Base-by-base conservation (phyloP, 2,113 vertebrate genomes). In the Forbesichthys papilliferus region DNA sequence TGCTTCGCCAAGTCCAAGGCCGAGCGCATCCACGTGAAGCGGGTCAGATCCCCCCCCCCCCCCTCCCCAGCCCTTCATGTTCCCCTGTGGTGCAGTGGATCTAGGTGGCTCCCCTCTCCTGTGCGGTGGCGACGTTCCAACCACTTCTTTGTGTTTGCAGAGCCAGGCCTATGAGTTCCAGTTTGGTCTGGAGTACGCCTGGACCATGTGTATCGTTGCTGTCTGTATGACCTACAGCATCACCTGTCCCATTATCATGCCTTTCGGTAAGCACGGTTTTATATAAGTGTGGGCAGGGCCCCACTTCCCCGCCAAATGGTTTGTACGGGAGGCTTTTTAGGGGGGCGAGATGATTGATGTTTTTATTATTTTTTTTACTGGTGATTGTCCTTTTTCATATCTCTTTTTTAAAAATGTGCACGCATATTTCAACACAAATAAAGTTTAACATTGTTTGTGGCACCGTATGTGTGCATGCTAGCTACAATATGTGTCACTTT, bases 161-260 rank as follows among this genome's bases (percentile, higher is more conserved):
- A 95, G 88, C 85, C 97, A 98, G 81, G 95, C 96, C 47, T 93
- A 94, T 33, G 95, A 98, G 82, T 99, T 98, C 91, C 96, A 99
- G 90, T 99, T 95, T 54, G 98, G 98, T 64, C 90, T 97, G 57
- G 95, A 98, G 75, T 99, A 99, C 0, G 97, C 97, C 5, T 99
- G 98, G 98, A 99, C 95, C 72, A 92, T 95, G 90, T 98, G 95
- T 14, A 96, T 99, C 87, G 96, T 98, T 89, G 93, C 95, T 0
- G 95, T 99, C 8, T 95, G 95, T 53, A 93, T 98, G 93, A 95
- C 96, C 1, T 99, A 99, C 88, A 98, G 97, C 86, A 98, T 98
- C 87, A 98, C 95, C 1, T 98, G 96, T 69, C 96, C 97, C 49
- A 92, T 98, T 85, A 96, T 98, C 1, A 94, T 94, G 14, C 96